These are phyloP conservation scores for Hirtodrosophila alboralis DNA, from an alignment of 2,888 invertebrate genomes.

Conservation along the genomic window DNA sequence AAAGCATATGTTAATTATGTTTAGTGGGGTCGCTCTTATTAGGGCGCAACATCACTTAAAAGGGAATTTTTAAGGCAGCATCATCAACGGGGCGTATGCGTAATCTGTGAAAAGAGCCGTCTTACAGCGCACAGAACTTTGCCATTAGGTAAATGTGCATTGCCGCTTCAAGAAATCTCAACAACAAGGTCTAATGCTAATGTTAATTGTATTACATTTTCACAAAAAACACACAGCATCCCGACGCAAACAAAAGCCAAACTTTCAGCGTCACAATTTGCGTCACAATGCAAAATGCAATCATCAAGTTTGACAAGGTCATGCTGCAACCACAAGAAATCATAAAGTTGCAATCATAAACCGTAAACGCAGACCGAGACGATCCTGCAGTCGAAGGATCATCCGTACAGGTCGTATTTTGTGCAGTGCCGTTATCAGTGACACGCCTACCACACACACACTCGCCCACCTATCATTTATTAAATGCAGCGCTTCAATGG, in stretches of 20 bases:
- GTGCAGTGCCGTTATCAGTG: conserved; percentile 29
- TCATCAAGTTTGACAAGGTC: conserved; percentile 53
- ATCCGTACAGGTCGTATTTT: conserved; percentile 39
- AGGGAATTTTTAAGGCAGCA: conserved; percentile 61
- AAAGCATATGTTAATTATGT: conserved; percentile 75
- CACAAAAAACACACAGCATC: not conserved
- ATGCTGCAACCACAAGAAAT: conserved; percentile 23
- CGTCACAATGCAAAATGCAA: conserved; percentile 9
- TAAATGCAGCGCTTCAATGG: too few species aligned
- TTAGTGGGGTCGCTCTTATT: conserved; percentile 41
- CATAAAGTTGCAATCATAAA: conserved; percentile 28
- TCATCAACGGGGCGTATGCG: conserved; percentile 51
- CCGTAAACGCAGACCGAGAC: conserved; percentile 9
- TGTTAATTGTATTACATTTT: conserved; percentile 61
- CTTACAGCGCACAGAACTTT: conserved; percentile 11
- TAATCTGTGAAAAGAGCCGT: conserved; percentile 30
- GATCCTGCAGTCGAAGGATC: conserved; percentile 52
- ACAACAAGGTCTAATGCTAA: conserved; percentile 37
- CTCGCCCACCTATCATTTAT: not conserved
- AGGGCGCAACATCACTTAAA: conserved; percentile 51
- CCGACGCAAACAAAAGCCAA: conserved; percentile 19
- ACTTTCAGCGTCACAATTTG: conserved; percentile 24
- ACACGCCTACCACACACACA: conserved; percentile 20
- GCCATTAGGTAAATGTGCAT: conserved; percentile 60
- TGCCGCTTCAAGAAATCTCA: conserved; percentile 61